These are phyloP conservation scores for Caligus rogercresseyi DNA, from an alignment of 1,140 invertebrate genomes.

Conservation along the genomic window DNA sequence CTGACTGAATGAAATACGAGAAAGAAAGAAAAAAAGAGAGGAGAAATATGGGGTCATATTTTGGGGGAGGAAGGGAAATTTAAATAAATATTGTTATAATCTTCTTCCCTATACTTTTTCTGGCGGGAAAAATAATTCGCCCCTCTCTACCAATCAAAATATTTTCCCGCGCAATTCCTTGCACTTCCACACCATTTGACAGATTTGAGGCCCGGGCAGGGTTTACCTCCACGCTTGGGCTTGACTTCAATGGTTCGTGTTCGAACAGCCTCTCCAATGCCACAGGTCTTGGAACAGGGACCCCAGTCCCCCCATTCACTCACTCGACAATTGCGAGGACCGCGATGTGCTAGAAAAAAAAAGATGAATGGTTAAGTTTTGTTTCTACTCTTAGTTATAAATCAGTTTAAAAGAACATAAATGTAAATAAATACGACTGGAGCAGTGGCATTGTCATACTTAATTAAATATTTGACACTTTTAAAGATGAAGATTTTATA, in stretches of 20 bases:
- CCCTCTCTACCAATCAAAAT: slow-evolving; percentile 16
- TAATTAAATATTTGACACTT: no score
- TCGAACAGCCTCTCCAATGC: slow-evolving; percentile 63
- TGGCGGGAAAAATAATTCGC: background rate
- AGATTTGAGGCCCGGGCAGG: slow-evolving; percentile 51
- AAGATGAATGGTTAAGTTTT: background rate
- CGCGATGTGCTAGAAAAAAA: background rate
- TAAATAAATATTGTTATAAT: background rate
- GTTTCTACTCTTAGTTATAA: no score
- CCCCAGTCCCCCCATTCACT: slow-evolving; percentile 70
- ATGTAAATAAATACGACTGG: no score
- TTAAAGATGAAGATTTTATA: no score
- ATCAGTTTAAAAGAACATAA: no score
- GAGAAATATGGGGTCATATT: background rate
- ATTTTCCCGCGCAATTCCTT: slow-evolving; percentile 7
- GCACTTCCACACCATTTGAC: slow-evolving; percentile 17
- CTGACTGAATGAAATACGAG: background rate
- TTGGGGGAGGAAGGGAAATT: background rate
- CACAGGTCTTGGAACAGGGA: slow-evolving; percentile 60
- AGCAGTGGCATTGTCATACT: no score
- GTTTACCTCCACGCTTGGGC: slow-evolving; percentile 48
- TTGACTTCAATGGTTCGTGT: slow-evolving; percentile 52
- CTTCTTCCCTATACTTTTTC: background rate
- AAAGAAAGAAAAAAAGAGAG: background rate
- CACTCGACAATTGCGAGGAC: slow-evolving; percentile 54